phyloP scores from a whole-genome alignment of 92 coral and sea anemone species.

The Blastomussa wellsi region DNA sequence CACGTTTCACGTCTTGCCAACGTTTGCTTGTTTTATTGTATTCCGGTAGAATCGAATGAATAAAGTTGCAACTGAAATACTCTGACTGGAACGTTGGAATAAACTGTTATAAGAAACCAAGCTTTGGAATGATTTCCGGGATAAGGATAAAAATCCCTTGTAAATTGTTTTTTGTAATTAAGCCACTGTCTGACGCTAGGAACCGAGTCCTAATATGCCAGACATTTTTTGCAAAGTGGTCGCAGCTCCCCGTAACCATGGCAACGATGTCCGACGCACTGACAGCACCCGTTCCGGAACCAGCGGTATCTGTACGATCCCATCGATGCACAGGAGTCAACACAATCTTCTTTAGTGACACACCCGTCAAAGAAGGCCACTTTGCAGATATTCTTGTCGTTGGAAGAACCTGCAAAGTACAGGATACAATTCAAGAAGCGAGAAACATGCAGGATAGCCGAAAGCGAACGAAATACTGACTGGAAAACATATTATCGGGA shows the following conservation, averaged over 20 bases:
- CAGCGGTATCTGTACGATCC: constrained; percentile 78
- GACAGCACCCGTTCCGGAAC: constrained; percentile 82
- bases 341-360: constrained; percentile 46
- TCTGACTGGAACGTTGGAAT: not conserved
- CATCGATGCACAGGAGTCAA: constrained; percentile 49
- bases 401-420: constrained; percentile 6
- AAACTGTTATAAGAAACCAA: not conserved
- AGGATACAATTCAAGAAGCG: not conserved
- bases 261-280: constrained; percentile 67
- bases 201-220: constrained; percentile 10
- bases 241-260: constrained; percentile 59
- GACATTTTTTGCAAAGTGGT: constrained; percentile 59
- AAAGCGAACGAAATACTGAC: not conserved
- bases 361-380: constrained; percentile 70
- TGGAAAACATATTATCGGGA: not conserved
- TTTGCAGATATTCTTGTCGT: constrained; percentile 37
- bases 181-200: not conserved
- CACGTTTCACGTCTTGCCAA: not conserved
- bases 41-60: not conserved
- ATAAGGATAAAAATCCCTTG: not conserved
- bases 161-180: not conserved
- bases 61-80: not conserved
- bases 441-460: not conserved
- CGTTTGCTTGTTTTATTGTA: not conserved
- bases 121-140: not conserved